Conservation (phyloP, 1,140 invertebrate genomes). For the Drosophila santomea region DNA sequence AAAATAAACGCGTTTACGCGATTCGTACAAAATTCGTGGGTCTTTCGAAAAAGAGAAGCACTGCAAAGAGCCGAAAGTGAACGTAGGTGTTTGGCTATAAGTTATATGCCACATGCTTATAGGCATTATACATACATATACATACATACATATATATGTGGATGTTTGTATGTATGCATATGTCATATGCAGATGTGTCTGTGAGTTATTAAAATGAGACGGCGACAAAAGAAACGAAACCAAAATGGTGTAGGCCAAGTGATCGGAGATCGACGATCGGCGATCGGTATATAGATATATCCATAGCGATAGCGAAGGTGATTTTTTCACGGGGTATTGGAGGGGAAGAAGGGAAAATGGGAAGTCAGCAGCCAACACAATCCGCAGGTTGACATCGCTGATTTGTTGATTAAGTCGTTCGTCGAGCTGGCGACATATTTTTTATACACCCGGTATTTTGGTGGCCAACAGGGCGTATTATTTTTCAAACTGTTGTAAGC, state of each 20-base stretch:
- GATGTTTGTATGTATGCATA: not conserved
- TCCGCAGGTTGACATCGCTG: conserved; percentile 46
- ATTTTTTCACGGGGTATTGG: not conserved
- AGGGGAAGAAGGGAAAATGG: conserved; percentile 3
- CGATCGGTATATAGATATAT: not conserved
- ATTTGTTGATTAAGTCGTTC: conserved; percentile 74
- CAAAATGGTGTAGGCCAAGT: conserved; percentile 77
- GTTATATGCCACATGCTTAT: conserved; percentile 13
- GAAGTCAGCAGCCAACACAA: conserved; percentile 50
- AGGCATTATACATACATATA: conserved; percentile 37
- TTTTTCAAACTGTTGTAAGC: conserved; percentile 4
- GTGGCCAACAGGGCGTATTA: conserved; percentile 36
- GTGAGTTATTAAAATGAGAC: conserved; percentile 78
- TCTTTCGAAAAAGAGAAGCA: conserved; percentile 43
- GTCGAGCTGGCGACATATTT: conserved; percentile 33
- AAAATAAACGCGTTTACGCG: conserved; percentile 84
- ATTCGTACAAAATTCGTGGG: conserved; percentile 83
- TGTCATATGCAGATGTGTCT: conserved; percentile 48
- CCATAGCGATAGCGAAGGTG: conserved; percentile 1
- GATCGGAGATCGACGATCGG: conserved; percentile 38
- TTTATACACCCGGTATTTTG: conserved; percentile 4
- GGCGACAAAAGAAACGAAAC: conserved; percentile 62
- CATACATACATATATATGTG: conserved; percentile 37
- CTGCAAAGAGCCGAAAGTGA: conserved; percentile 33
- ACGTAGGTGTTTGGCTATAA: conserved; percentile 62